phyloP scores from a whole-genome alignment of 2,113 vertebrate genomes.

The Dasyornis broadbenti region DNA sequence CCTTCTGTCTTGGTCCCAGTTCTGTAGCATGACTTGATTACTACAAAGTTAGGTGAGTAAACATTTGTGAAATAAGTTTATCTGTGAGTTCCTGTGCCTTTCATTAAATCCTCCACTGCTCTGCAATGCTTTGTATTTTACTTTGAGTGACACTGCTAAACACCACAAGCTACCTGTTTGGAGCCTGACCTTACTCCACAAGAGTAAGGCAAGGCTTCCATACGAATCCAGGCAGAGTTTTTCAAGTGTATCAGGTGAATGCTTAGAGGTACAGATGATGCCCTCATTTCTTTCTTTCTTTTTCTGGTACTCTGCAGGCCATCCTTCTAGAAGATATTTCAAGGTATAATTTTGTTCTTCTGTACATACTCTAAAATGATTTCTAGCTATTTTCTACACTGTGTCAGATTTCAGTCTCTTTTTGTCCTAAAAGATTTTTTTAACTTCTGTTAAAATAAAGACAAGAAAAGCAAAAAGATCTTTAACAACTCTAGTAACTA shows the following conservation, averaged over 20 bases:
- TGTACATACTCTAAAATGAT: background rate
- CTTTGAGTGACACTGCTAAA: background rate
- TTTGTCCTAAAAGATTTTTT: background rate
- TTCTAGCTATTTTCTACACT: background rate
- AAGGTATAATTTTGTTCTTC: background rate
- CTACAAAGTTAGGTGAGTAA: background rate
- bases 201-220: background rate
- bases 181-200: background rate
- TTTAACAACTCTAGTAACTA: background rate
- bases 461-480: background rate
- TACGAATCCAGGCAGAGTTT: background rate
- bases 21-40: background rate
- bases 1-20: fast-evolving
- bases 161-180: background rate
- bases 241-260: background rate
- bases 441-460: background rate
- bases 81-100: background rate
- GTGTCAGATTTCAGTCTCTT: background rate
- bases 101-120: background rate
- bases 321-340: background rate
- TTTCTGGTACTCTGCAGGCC: background rate
- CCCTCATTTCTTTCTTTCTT: background rate
- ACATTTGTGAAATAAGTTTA: background rate
- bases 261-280: background rate
- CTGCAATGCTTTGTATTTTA: background rate